phyloP scores from a whole-genome alignment of 2,797 vertebrate species.

The Coregonus sp. region DNA sequence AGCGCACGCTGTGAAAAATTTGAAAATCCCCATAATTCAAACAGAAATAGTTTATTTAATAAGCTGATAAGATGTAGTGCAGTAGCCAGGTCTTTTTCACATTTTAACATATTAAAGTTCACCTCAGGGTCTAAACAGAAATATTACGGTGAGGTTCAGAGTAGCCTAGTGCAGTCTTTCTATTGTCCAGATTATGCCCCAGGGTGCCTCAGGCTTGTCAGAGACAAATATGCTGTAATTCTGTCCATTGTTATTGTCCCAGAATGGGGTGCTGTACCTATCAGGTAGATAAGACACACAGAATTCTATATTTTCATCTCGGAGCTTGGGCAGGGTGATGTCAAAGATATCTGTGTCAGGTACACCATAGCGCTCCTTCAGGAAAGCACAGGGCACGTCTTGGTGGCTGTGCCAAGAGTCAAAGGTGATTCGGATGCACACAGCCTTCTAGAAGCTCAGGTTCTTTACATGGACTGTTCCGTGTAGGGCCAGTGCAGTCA shows the following conservation, averaged over 20 bases:
- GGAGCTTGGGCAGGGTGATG: constrained; percentile 68
- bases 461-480: constrained; percentile 77
- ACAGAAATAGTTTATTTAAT: constrained; percentile 41
- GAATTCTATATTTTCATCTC: constrained; percentile 70
- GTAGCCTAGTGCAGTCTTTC: constrained; percentile 34
- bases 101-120: background rate
- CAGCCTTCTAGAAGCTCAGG: constrained; percentile 76
- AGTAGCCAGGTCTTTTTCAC: constrained; percentile 44
- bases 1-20: background rate
- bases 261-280: constrained; percentile 63
- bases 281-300: constrained; percentile 77
- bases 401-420: constrained; percentile 77
- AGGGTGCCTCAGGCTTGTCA: constrained; percentile 23
- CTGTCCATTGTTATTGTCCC: constrained; percentile 79
- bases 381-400: constrained; percentile 72
- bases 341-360: constrained; percentile 75
- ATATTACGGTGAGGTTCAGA: background rate
- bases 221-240: constrained; percentile 73
- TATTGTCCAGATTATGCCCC: constrained; percentile 8
- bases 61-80: constrained; percentile 48
- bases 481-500: constrained; percentile 64
- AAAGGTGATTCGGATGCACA: constrained; percentile 73
- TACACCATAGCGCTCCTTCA: constrained; percentile 68
- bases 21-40: constrained; percentile 14
- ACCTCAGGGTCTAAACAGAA: background rate